phyloP scores from a whole-genome alignment of 2,888 invertebrate genomes.

The Apamea sordens region DNA sequence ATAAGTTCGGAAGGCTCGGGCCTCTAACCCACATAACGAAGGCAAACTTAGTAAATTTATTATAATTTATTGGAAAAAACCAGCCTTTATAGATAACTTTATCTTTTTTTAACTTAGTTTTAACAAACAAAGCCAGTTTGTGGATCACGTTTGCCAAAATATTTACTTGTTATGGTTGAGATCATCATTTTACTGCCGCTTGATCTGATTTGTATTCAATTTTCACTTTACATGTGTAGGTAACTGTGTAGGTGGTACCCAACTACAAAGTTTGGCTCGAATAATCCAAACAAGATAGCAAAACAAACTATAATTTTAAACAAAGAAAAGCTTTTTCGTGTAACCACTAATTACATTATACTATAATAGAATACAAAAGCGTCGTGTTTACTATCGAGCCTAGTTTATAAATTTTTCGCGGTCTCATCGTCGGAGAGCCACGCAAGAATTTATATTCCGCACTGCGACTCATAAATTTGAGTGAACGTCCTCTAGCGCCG shows the following conservation, averaged over 20 bases:
- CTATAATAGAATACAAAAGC: slow-evolving; percentile 35
- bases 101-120: slow-evolving; percentile 60
- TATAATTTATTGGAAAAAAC: slow-evolving; percentile 68
- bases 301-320: slow-evolving; percentile 34
- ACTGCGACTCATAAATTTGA: slow-evolving; percentile 89
- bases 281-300: slow-evolving; percentile 18
- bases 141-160: slow-evolving; percentile 47
- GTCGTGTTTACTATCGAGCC: slow-evolving; percentile 62
- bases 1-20: slow-evolving; percentile 53
- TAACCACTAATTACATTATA: slow-evolving; percentile 52
- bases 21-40: slow-evolving; percentile 58
- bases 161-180: slow-evolving; percentile 53
- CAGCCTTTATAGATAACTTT: slow-evolving; percentile 59
- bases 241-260: too few species aligned
- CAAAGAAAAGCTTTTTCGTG: slow-evolving; percentile 54
- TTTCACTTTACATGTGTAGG: slow-evolving; percentile 8
- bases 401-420: slow-evolving; percentile 82
- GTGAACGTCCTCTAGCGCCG: slow-evolving; percentile 83
- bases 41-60: slow-evolving; percentile 66
- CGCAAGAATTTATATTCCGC: slow-evolving; percentile 89
- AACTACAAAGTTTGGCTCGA: not conserved
- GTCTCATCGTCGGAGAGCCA: slow-evolving; percentile 80
- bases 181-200: slow-evolving; percentile 12
- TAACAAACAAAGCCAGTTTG: slow-evolving; percentile 54
- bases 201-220: slow-evolving; percentile 28